Conservation (phyloP, 2,888 invertebrate genomes). For the Caenorhabditis uteleia region DNA sequence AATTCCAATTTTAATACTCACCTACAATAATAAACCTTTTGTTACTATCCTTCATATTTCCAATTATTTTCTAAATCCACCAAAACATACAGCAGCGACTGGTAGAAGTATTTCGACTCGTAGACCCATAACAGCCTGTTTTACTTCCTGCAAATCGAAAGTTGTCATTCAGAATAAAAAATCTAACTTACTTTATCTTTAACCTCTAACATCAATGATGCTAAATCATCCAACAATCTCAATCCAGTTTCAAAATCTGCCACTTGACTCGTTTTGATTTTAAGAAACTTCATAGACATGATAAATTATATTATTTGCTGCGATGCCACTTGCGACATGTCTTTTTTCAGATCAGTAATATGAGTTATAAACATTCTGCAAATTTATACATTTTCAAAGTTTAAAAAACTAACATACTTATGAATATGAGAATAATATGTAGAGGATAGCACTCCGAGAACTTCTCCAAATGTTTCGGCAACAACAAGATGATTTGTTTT, state of each 20-base stretch:
- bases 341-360: conserved; percentile 82
- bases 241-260: conserved; percentile 98
- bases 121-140: conserved; percentile 94
- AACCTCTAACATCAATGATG: conserved; percentile 94
- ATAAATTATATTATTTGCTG: conserved; percentile 94
- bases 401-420: conserved; percentile 24
- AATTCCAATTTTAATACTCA: too few species aligned
- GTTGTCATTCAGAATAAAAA: too few species aligned
- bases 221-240: conserved; percentile 97
- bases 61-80: too few species aligned
- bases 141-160: too few species aligned
- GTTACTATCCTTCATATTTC: too few species aligned
- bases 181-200: too few species aligned
- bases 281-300: conserved; percentile 99
- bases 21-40: too few species aligned
- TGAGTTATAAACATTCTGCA: conserved; percentile 71
- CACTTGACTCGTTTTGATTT: conserved; percentile 94
- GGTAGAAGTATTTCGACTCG: conserved; percentile 98
- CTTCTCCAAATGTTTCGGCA: conserved; percentile 94
- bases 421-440: conserved; percentile 63
- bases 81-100: conserved; percentile 95
- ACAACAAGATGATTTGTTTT: conserved; percentile 94
- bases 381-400: conserved; percentile 12
- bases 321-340: conserved; percentile 75
- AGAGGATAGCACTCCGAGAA: conserved; percentile 65